Percentiles rank a stretch among this genome's conserved stretches.
Conservation (phyloP, 53 echinoderm and acorn worm genomes). For the Holothuria scabra region DNA sequence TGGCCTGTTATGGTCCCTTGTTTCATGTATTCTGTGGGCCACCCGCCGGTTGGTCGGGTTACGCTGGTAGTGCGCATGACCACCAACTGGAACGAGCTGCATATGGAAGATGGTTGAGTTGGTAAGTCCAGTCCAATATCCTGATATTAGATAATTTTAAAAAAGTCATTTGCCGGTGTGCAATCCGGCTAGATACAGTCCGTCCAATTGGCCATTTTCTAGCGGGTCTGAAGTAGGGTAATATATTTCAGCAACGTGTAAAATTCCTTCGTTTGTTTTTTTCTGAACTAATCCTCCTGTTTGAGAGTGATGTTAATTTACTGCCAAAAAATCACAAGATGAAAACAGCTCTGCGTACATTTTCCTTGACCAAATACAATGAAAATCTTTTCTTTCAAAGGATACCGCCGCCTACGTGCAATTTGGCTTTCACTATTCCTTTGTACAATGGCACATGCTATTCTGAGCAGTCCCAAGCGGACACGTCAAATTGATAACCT, state of each 20-base stretch:
- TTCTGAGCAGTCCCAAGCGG: neutral
- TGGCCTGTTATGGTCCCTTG: conserved; percentile 26
- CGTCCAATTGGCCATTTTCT: neutral
- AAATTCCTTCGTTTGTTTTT: neutral
- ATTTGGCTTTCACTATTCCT: neutral
- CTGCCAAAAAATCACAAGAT: too few species aligned
- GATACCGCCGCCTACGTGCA: neutral
- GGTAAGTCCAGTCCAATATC: neutral
- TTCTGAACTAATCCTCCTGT: too few species aligned
- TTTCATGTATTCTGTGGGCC: neutral
- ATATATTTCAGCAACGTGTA: neutral
- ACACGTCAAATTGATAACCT: conserved; percentile 23
- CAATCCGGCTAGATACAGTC: neutral
- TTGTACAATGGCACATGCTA: neutral
- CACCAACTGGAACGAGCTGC: conserved; percentile 34
- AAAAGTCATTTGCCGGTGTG: neutral
- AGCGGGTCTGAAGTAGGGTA: neutral
- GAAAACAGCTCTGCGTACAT: too few species aligned
- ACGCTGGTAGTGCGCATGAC: conserved; percentile 31
- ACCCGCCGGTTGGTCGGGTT: neutral
- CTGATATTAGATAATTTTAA: neutral
- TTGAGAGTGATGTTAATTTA: too few species aligned
- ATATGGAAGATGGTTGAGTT: neutral
- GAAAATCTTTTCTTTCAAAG: too few species aligned
- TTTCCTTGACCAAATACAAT: too few species aligned